Conservation (phyloP, 2,113 vertebrate species). For the Peucedramus taeniatus region DNA sequence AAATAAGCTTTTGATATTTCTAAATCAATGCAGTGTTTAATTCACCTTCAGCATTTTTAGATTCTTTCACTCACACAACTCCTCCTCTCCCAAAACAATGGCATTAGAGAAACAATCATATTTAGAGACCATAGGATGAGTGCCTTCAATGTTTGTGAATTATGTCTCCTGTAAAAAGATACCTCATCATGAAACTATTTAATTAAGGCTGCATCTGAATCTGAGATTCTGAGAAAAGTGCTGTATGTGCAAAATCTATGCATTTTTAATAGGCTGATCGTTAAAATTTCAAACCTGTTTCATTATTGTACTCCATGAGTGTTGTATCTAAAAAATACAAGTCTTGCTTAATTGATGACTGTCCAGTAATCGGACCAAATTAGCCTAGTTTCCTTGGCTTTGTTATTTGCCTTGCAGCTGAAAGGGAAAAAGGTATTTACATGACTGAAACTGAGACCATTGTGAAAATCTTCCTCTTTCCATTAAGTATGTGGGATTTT, state of each 20-base stretch:
- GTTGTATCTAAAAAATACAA: background rate
- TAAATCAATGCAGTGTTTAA: background rate
- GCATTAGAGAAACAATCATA: background rate
- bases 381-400: background rate
- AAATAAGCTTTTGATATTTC: background rate
- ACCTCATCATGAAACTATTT: background rate
- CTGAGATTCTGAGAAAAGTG: background rate
- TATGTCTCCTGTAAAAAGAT: background rate
- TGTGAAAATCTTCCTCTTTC: background rate
- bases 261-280: background rate
- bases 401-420: background rate
- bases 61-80: background rate
- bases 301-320: background rate
- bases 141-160: background rate
- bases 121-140: background rate
- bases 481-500: background rate
- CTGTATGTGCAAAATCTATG: background rate
- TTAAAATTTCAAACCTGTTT: slow-evolving; percentile 14
- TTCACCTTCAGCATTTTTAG: background rate
- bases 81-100: background rate
- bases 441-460: background rate
- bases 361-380: background rate
- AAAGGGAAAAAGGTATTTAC: background rate
- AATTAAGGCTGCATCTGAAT: background rate
- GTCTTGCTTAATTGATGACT: background rate